Percentiles rank a stretch among this genome's conserved stretches.
These are phyloP conservation scores for Eupsittula cactorum DNA, from an alignment of 2,113 vertebrate species.

Conservation along the genomic window DNA sequence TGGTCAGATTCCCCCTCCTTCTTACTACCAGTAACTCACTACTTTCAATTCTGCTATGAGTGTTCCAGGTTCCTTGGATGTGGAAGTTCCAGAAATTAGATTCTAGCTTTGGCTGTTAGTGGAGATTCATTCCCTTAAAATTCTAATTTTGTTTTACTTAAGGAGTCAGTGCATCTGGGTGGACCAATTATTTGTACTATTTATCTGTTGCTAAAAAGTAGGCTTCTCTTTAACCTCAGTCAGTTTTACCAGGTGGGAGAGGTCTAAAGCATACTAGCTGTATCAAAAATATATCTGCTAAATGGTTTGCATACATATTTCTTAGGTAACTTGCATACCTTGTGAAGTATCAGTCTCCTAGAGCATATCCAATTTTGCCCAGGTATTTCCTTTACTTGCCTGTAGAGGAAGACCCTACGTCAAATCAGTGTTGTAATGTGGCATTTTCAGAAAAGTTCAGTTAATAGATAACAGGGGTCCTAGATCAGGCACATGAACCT, in stretches of 20 bases:
- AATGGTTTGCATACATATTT: not conserved
- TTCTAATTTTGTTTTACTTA: not conserved
- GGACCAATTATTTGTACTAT: not conserved
- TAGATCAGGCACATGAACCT: not conserved
- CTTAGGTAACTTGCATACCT: not conserved
- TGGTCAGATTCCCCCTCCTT: not conserved
- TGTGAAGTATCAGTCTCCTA: not conserved
- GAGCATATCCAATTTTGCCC: not conserved
- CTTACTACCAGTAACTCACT: not conserved
- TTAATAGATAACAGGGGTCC: not conserved
- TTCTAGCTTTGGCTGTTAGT: not conserved
- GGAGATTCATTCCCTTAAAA: not conserved
- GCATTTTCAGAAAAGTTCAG: not conserved
- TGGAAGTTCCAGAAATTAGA: not conserved
- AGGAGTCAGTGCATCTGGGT: not conserved
- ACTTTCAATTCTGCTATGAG: not conserved
- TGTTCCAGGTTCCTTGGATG: not conserved
- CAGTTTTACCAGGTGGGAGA: not conserved
- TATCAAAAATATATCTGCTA: not conserved
- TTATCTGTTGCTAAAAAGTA: not conserved
- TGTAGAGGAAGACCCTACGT: rapidly evolving
- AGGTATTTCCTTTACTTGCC: not conserved
- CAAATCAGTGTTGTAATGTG: not conserved
- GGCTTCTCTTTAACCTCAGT: not conserved
- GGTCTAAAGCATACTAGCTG: not conserved